A percentile compares a stretch with the other conserved stretches of the same genome.
phyloP scores from a whole-genome alignment of 2,113 vertebrate genomes.

The Cercopithecus mona region DNA sequence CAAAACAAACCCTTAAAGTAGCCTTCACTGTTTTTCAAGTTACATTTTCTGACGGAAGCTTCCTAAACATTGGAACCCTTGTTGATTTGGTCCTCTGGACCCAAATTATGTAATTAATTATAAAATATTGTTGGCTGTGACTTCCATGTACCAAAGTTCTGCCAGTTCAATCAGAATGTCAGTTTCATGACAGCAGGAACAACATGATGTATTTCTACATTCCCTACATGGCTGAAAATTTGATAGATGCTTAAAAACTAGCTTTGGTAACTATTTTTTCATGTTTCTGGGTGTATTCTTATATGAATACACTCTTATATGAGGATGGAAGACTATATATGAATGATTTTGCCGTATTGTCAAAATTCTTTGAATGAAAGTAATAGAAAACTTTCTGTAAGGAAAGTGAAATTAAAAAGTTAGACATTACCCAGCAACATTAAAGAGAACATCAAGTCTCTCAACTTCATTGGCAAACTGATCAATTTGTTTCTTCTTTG shows the following conservation, averaged over 20 bases:
- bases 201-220: neutral
- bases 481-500: slow-evolving; percentile 94
- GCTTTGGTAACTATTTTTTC: neutral
- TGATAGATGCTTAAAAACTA: neutral
- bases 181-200: neutral
- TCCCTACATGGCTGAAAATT: neutral
- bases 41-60: neutral
- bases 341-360: neutral
- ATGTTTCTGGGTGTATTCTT: neutral
- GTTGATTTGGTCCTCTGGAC: neutral
- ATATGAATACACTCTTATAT: neutral
- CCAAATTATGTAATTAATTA: neutral
- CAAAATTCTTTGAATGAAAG: slow-evolving; percentile 19
- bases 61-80: neutral
- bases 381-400: neutral
- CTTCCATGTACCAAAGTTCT: neutral
- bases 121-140: neutral
- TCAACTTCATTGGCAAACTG: slow-evolving; percentile 91
- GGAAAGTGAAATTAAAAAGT: neutral
- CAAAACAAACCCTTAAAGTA: neutral
- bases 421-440: slow-evolving; percentile 92
- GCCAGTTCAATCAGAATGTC: neutral
- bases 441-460: slow-evolving; percentile 93
- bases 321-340: neutral
- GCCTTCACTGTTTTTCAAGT: neutral